These are phyloP conservation scores for Thecophora atra DNA, from an alignment of 2,888 invertebrate species.

Conservation along the genomic window DNA sequence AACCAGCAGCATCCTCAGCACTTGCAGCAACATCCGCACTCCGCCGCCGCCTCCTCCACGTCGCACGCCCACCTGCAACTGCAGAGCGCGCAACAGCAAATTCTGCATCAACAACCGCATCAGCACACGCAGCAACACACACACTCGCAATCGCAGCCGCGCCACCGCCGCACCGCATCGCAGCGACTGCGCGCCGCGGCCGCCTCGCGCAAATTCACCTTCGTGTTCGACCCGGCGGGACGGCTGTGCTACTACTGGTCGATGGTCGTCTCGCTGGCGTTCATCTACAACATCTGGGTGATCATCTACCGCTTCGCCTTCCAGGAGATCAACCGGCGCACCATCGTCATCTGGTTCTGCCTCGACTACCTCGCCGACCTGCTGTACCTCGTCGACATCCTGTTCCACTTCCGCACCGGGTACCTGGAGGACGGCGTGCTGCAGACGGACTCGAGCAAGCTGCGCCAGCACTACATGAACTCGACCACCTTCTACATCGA, in stretches of 20 bases:
- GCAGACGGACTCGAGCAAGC: constrained; percentile 92
- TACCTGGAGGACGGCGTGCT: constrained; percentile 97
- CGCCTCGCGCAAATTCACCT: constrained; percentile 78
- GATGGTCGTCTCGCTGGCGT: constrained; percentile 94
- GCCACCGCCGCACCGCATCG: constrained; percentile 60
- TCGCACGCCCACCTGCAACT: constrained; percentile 48
- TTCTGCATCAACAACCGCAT: constrained; percentile 27
- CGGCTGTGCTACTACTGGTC: constrained; percentile 97
- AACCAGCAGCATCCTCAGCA: constrained; percentile 45
- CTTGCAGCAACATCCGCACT: constrained; percentile 44
- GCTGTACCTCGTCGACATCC: constrained; percentile 94
- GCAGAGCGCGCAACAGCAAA: constrained; percentile 45
- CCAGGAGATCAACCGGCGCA: constrained; percentile 94
- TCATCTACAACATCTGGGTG: constrained; percentile 97
- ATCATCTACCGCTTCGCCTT: constrained; percentile 99
- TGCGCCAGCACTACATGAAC: constrained; percentile 97
- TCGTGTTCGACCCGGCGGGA: constrained; percentile 98
- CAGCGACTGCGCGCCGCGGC: constrained; percentile 62
- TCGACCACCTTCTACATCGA: constrained; percentile 97
- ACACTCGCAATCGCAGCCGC: constrained; percentile 49
- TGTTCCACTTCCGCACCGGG: constrained; percentile 97
- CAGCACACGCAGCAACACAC: constrained; percentile 52
- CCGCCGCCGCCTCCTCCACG: constrained; percentile 43
- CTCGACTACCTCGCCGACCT: constrained; percentile 97
- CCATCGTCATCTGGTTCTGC: constrained; percentile 93